Percentiles rank a stretch among this genome's conserved stretches.
phyloP scores from a whole-genome alignment of 2,797 vertebrate species.

The Orestias chungarensis region DNA sequence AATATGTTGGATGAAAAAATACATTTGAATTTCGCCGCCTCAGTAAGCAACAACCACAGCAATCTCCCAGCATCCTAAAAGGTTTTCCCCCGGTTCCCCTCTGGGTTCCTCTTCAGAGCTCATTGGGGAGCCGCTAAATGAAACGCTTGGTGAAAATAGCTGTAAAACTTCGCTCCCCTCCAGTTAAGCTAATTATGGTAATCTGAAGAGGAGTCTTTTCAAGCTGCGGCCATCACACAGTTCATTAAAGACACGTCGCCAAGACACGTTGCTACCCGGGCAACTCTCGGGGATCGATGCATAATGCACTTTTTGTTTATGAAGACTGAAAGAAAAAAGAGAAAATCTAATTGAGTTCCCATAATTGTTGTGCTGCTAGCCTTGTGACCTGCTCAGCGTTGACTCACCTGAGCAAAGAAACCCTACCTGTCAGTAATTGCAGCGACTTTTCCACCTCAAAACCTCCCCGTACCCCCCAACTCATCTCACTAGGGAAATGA shows the following conservation, averaged over 20 bases:
- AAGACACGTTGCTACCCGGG: conserved; percentile 58
- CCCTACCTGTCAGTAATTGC: conserved; percentile 44
- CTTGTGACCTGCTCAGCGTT: conserved; percentile 35
- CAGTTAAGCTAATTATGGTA: conserved; percentile 66
- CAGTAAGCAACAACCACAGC: neutral
- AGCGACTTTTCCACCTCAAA: conserved; percentile 13
- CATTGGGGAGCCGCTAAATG: conserved; percentile 28
- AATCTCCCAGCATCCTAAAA: conserved; percentile 2
- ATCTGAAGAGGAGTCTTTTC: conserved; percentile 50
- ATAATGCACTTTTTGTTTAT: conserved; percentile 67
- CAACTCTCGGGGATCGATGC: conserved; percentile 58
- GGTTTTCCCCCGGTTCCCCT: conserved; percentile 1
- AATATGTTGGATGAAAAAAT: neutral
- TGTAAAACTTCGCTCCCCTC: conserved; percentile 26
- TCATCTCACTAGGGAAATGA: conserved; percentile 31
- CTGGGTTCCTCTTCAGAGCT: conserved; percentile 6
- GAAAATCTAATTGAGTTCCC: conserved; percentile 65
- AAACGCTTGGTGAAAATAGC: conserved; percentile 39
- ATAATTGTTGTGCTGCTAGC: conserved; percentile 55
- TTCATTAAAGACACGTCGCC: conserved; percentile 63
- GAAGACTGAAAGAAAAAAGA: conserved; percentile 33
- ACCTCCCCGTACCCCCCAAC: conserved; percentile 4
- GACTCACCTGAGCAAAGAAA: neutral
- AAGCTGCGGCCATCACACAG: conserved; percentile 52
- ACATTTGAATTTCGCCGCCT: neutral